These are phyloP conservation scores for Thamnaconus septentrionalis DNA, from an alignment of 2,113 vertebrate species.

Conservation along the genomic window DNA sequence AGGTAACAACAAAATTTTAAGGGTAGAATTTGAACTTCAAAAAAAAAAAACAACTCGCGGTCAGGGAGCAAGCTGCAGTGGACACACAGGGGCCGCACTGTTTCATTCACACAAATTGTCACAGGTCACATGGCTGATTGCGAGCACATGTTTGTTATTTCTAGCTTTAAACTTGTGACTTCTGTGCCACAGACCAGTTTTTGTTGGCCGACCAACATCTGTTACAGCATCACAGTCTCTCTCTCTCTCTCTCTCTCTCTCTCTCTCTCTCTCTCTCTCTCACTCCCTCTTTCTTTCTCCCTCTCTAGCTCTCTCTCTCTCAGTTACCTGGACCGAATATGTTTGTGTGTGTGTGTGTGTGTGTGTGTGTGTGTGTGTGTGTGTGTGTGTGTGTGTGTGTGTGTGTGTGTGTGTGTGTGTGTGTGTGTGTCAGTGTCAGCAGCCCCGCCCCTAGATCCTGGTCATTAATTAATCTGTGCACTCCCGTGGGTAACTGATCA, in stretches of 20 bases:
- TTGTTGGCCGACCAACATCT: background rate
- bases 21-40: too few species aligned
- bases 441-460: background rate
- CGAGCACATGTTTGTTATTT: constrained; percentile 4
- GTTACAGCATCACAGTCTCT: background rate
- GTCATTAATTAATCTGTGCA: constrained; percentile 42
- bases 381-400: too few species aligned
- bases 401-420: too few species aligned
- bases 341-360: too few species aligned
- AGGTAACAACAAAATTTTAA: too few species aligned
- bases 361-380: too few species aligned
- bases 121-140: constrained; percentile 3
- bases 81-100: background rate
- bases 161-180: constrained; percentile 5
- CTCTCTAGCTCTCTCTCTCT: background rate
- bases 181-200: background rate
- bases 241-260: background rate
- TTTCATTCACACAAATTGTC: too few species aligned
- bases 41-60: too few species aligned
- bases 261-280: background rate
- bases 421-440: background rate
- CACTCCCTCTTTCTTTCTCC: too few species aligned
- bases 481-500: constrained; percentile 52
- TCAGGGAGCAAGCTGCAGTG: too few species aligned
- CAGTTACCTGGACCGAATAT: too few species aligned